phyloP scores from a whole-genome alignment of 2,888 invertebrate genomes.

The Cheilosia vernalis region DNA sequence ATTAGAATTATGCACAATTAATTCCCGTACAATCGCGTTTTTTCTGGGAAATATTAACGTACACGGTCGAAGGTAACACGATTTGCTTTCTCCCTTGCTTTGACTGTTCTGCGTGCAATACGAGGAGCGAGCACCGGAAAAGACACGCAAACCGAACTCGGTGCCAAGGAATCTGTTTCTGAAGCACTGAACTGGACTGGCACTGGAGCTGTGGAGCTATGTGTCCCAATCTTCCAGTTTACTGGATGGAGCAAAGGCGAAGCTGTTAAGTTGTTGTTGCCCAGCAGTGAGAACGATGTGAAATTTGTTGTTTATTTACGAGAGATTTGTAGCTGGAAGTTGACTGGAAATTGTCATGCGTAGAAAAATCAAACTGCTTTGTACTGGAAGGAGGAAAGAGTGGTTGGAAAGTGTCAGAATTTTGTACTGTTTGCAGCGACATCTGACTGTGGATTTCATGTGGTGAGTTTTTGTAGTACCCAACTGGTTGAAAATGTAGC shows the following conservation, averaged over 20 bases:
- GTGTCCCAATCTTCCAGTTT: conserved; percentile 59
- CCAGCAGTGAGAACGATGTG: conserved; percentile 41
- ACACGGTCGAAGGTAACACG: not conserved
- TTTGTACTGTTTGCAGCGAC: conserved; percentile 15
- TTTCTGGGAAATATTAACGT: not conserved
- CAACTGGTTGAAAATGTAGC: no score
- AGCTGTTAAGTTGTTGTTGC: conserved; percentile 50
- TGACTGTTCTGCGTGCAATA: conserved; percentile 24
- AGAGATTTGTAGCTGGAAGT: conserved; percentile 58
- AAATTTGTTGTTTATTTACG: conserved; percentile 72
- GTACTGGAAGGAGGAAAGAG: not conserved
- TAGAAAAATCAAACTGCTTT: not conserved
- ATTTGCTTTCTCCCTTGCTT: conserved; percentile 2
- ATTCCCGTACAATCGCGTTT: not conserved
- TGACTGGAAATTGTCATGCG: conserved; percentile 59
- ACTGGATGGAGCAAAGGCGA: conserved; percentile 52
- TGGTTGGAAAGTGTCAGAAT: conserved; percentile 42
- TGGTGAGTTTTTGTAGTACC: conserved; percentile 36
- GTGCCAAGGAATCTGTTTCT: conserved; percentile 67
- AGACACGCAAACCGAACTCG: conserved; percentile 59
- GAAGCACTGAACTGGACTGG: conserved; percentile 62
- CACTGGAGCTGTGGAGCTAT: conserved; percentile 69
- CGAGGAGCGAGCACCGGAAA: conserved; percentile 25
- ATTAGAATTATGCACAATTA: conserved; percentile 7
- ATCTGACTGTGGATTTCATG: conserved; percentile 36